Base-by-base conservation (phyloP, 2,113 vertebrate species). In the Lates calcarifer region DNA sequence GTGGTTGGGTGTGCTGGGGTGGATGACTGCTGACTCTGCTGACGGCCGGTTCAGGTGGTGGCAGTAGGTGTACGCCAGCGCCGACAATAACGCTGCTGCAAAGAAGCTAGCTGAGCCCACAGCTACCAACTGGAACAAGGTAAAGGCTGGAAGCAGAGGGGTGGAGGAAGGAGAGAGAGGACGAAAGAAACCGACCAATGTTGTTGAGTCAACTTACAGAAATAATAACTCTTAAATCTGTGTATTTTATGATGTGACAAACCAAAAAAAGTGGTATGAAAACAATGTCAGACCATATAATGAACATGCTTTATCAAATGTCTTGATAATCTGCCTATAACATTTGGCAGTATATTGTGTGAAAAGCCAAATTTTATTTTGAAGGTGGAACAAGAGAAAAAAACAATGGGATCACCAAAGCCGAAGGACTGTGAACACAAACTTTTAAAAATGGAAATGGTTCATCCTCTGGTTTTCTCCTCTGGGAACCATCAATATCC, bases 1-100 rank as follows among this genome's bases (percentile, higher is more conserved):
- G 83, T 99, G 98, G 95, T 99, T 99, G 85, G 97, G 97, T 20
- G 97, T 98, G 89, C 96, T 96, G 3, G 98, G 97, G 90, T 99
- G 98, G 89, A 98, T 96, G n/a, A 97, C 96, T 0, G 96, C 97
- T 0, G 97, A 98, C 90, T 99, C 97, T 47, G 97, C 96, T 6
- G 97, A 95, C n/a, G 97, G 96, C 28, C 95, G 95, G 88, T 95
- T 96, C 66, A 96, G 95, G 77, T 95, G 96, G 87, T 98, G 96
- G 89, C 96, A 98, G 90, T 96, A 97, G 35, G 96, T 92, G 53
- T 96, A 98, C 55, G 95, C 95, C 22, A 97, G 95, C 43, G 97
- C 95, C 0, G 97, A 98, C 82, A 98, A 91, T 71, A 99, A 94
- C 24, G 96, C 96, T 0, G 97, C 98, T 31, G 95, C 97, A 0